Evolutionary conservation across 2,888 invertebrate genomes (phyloP).

Genomic region (Calliopum simillimum): DNA sequence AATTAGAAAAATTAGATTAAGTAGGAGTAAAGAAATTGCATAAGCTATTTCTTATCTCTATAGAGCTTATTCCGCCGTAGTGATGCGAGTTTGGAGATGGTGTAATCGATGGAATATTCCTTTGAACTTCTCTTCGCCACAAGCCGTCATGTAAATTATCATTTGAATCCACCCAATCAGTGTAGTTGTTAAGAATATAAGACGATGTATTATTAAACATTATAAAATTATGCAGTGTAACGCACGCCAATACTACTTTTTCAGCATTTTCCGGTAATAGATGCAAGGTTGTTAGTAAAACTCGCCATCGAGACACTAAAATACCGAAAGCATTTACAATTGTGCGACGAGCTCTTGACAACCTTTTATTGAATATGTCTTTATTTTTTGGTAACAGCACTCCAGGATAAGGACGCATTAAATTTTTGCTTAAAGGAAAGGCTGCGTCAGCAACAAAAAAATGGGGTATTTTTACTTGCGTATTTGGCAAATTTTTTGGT

Average conservation of each 20-base stretch:
- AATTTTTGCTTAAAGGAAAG: slow-evolving; percentile 34
- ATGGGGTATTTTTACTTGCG: not conserved
- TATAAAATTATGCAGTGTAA: slow-evolving; percentile 43
- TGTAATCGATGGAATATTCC: not conserved
- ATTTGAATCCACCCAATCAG: not conserved
- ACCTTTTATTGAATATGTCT: slow-evolving; percentile 37
- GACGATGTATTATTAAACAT: slow-evolving; percentile 18
- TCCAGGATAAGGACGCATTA: slow-evolving; percentile 41
- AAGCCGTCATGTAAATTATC: not conserved
- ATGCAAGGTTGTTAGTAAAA: slow-evolving; percentile 40
- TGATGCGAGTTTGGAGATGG: not conserved
- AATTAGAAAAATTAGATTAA: not conserved
- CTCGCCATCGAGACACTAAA: slow-evolving; percentile 40
- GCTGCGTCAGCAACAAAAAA: slow-evolving; percentile 22
- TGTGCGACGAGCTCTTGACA: slow-evolving; percentile 33
- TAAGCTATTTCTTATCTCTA: not conserved
- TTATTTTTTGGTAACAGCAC: slow-evolving; percentile 22
- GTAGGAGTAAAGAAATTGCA: not conserved
- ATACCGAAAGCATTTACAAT: slow-evolving; percentile 45
- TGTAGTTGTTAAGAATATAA: not conserved
- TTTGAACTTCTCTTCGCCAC: not conserved
- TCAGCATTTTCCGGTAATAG: slow-evolving; percentile 41
- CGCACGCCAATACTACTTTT: slow-evolving; percentile 39
- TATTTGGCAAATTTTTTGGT: slow-evolving; percentile 21
- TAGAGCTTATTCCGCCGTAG: not conserved